Base-by-base conservation (phyloP, 2,113 vertebrate species). In the Calidris pugnax region DNA sequence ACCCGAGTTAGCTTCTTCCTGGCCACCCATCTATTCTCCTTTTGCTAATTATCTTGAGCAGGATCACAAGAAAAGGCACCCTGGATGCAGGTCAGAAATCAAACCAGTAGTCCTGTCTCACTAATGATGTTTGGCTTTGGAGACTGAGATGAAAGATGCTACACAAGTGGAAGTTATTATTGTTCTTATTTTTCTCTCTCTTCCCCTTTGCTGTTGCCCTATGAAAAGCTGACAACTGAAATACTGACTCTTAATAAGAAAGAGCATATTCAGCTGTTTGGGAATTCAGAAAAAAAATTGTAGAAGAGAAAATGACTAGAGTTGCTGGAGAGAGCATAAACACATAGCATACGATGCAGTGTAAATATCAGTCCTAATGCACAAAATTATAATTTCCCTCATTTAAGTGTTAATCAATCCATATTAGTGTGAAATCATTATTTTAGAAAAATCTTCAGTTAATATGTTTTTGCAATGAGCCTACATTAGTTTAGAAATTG, bases 51-150 rank as follows among this genome's bases (percentile, higher is more conserved):
- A 83, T n/a, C 43, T 41, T 21, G 12, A 86, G 69, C 12, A 81
- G 62, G 30, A 81, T 78, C 57, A 87, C 45, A 64, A 69, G 80
- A 37, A 79, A 68, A 92, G 35, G 60, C 14, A 79, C 62, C n/a
- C 48, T 81, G 56, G 53, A 73, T 73, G 48, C 69, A 80, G 56
- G 60, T 68, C 64, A 96, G 76, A 80, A 83, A 50, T 88, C 75
- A 88, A 91, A 39, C 64, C 71, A 64, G 32, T 6, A 85, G 60
- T 48, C 43, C 47, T 37, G 7, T 53, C 60, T 81, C 69, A 64
- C 59, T 95, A 81, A 86, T 10, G 48, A 75, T 87, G 64, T 75
- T 94, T 86, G 64, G 43, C 79, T 95, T 95, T 88, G 43, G 51
- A 92, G 43, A n/a, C 57, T 9, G 33, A 92, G 69, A 92, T 45